Percentiles rank a stretch among this genome's conserved stretches.
phyloP scores from a whole-genome alignment of 2,113 vertebrate species.

The Rhinoderma darwinii region DNA sequence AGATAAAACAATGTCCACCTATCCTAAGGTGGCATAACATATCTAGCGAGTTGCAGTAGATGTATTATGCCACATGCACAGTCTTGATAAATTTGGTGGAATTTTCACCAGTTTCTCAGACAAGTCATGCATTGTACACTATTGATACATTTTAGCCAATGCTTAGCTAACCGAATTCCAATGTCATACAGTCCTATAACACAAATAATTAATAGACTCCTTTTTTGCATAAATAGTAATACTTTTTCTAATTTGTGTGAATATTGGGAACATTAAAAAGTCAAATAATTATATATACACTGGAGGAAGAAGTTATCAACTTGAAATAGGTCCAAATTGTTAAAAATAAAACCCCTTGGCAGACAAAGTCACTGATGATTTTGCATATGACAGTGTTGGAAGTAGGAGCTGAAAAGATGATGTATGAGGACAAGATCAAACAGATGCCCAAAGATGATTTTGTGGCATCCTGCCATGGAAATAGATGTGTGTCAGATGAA shows the following conservation, averaged over 20 bases:
- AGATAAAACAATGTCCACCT: no score
- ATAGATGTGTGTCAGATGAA: constrained; percentile 20
- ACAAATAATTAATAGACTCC: no score
- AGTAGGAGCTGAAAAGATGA: constrained; percentile 42
- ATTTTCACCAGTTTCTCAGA: neutral
- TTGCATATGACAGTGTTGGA: constrained; percentile 52
- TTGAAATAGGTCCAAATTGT: constrained; percentile 38
- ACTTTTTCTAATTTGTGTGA: neutral
- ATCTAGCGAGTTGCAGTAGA: neutral
- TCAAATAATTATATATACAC: neutral
- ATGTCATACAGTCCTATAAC: neutral
- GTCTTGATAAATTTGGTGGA: neutral
- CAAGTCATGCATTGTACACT: neutral
- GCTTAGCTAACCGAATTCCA: no score
- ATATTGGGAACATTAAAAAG: neutral
- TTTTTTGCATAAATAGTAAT: neutral
- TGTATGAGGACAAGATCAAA: constrained; percentile 49
- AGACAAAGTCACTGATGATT: constrained; percentile 36
- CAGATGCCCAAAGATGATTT: constrained; percentile 41
- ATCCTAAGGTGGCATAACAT: no score
- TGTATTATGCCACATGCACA: no score
- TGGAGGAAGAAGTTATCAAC: constrained; percentile 14
- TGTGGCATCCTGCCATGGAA: constrained; percentile 41
- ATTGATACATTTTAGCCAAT: neutral
- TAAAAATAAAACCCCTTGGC: constrained; percentile 51